A percentile compares a stretch with the other conserved stretches of the same genome.
phyloP scores from a whole-genome alignment of 2,113 vertebrate genomes.

The Pongo abelii region DNA sequence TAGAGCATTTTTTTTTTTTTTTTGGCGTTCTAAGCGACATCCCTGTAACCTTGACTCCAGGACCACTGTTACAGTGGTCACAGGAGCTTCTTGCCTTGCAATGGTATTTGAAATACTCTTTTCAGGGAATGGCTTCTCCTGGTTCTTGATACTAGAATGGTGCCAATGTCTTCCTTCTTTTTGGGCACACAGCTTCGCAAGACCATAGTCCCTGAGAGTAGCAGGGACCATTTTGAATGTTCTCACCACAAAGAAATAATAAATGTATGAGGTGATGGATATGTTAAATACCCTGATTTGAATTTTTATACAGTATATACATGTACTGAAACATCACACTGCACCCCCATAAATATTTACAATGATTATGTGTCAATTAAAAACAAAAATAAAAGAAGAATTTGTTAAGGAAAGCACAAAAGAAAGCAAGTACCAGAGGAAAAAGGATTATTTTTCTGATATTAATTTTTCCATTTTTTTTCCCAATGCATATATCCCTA shows the following conservation, averaged over 20 bases:
- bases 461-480: not conserved
- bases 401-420: not conserved
- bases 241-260: not conserved
- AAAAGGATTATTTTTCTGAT: not conserved
- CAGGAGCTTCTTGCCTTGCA: not conserved
- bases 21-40: not conserved
- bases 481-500: not conserved
- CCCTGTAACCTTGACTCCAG: not conserved
- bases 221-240: not conserved
- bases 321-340: not conserved
- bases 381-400: not conserved
- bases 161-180: not conserved
- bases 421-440: not conserved
- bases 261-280: not conserved
- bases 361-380: not conserved
- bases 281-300: not conserved
- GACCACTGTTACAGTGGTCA: not conserved
- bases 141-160: not conserved
- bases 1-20: not conserved
- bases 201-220: not conserved
- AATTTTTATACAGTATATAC: not conserved
- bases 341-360: not conserved
- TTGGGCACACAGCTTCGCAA: not conserved
- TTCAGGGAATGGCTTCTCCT: not conserved
- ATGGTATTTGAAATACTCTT: not conserved